Evolutionary conservation across 2,888 invertebrate species (phyloP), one percentile per base, ranked within the genome.

Genomic region (Pyrrhosoma nymphula): DNA sequence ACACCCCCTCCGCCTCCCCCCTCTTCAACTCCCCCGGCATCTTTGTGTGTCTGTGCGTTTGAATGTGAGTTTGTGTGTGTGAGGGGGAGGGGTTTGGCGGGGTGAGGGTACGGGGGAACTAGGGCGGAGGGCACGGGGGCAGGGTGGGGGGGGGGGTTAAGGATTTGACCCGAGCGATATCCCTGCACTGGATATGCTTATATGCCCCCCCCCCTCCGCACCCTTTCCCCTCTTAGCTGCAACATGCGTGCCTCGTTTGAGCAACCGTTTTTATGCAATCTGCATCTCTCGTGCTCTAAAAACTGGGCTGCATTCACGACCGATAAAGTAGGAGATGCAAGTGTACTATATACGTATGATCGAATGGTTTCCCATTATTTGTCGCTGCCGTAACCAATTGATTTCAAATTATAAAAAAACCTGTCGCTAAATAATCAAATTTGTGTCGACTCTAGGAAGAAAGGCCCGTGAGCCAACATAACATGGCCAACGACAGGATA

Each of bases 31-130:
- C 18, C 60, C 60, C 69, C n/a, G 30, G 82, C 30, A 82, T 82
- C 82, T 35, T 82, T 82, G 82, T 82, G 82, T 82, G 82, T 69
- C 23, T n/a, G 82, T 82, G 82, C 39, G 39, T 88, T 12, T 16
- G 96, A 95, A 95, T 96, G 96, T 95, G 88, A 60, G 82, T 96
- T 96, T 95, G 96, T 96, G 95, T 96, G 96, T 95, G 96, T 95
- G 30, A 88, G 95, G 56, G 95, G 95, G 88, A 95, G 95, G 95
- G 96, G 96, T 96, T 95, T 95, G 88, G 95, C 95, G 89, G 88
- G 90, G 95, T 95, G 95, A n/a, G n/a, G n/a, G n/a, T n/a, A n/a
- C n/a, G n/a, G n/a, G n/a, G n/a, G n/a, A n/a, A n/a, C n/a, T n/a
- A n/a, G 95, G 88, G 75, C 90, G 95, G 95, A 95, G 95, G 89